These are phyloP conservation scores for Papilio demoleus DNA, from an alignment of 2,888 invertebrate genomes.

Conservation along the genomic window DNA sequence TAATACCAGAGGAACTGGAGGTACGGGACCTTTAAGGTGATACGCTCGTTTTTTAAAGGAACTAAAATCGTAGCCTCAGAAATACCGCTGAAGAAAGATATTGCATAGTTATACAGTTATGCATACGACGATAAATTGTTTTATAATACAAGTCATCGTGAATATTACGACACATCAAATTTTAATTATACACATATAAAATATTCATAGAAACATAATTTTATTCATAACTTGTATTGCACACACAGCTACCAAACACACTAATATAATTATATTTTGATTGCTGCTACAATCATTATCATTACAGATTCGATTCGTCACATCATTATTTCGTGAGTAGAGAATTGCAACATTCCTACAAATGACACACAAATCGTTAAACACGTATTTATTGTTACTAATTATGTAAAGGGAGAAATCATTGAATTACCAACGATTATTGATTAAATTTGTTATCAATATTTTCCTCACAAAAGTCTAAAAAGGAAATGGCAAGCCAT, in stretches of 20 bases:
- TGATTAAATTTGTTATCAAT: too few relatives aligned
- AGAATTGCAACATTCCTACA: conserved; percentile 12
- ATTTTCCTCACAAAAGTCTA: neutral
- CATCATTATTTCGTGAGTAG: conserved; percentile 20
- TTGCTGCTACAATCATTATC: conserved; percentile 30
- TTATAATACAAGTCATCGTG: neutral
- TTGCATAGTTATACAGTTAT: too few relatives aligned
- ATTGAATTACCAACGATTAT: too few relatives aligned
- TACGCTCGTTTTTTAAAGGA: too few relatives aligned
- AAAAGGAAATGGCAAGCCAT: neutral
- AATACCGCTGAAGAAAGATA: too few relatives aligned
- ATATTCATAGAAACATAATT: conserved; percentile 27
- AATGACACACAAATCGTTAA: neutral
- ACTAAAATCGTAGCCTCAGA: too few relatives aligned
- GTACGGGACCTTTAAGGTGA: too few relatives aligned
- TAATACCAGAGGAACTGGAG: too few relatives aligned
- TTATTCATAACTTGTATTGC: conserved; percentile 30
- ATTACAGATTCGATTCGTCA: conserved; percentile 37
- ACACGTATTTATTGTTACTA: neutral
- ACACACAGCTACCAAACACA: conserved; percentile 9
- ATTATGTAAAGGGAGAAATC: neutral
- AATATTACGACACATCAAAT: conserved; percentile 15
- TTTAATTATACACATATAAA: conserved; percentile 32
- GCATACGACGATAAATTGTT: conserved; percentile 2
- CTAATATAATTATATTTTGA: conserved; percentile 33